Evolutionary conservation across 2,888 invertebrate genomes (phyloP), one percentile per base, ranked within the genome.

Genomic region (Urechis unicinctus): DNA sequence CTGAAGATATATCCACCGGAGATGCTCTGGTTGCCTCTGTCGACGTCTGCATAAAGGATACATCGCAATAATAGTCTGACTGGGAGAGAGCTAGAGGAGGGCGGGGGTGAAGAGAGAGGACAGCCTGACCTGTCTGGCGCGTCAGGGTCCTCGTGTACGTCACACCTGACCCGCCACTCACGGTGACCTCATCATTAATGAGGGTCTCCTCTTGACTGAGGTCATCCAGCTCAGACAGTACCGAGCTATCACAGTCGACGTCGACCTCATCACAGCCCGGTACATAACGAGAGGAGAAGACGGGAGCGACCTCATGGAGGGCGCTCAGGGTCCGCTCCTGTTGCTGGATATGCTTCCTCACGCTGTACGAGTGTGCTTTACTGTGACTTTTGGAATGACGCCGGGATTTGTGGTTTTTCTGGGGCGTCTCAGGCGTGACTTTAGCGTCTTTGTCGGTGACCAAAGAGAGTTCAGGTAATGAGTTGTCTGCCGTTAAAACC

Each of bases 171-270:
- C 59, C 59, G 42, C 58, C 58, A n/a, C 52, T 57, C n/a, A 56
- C 58, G 3, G 55, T 54, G 50, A 52, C 54, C 28, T 57, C 52
- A 13, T 54, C n/a, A n/a, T 55, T 48, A 26, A n/a, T 30, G 21
- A 24, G 28, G 13, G 22, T 50, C 6, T 42, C 28, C 4, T 43
- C 53, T 2, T 46, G 28, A 28, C 49, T 47, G 42, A 46, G 47
- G 43, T 21, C 36, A 46, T 60, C 61, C 22, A 54, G 58, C 44
- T 61, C 61, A 22, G 60, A 58, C 41, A 61, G 50, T 30, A 59
- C 59, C 24, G 61, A 61, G 48, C 61, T 61, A 49, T 61, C 61
- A 53, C 57, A 60, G 56, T 61, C 61, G 5, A 57, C 57, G 22
- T 59, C 61, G n/a, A 22, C 31, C 30, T 6, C 46, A 13, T 29